Evolutionary conservation across 2,888 invertebrate species (phyloP).

Genomic region (Coleophora flavipennella): DNA sequence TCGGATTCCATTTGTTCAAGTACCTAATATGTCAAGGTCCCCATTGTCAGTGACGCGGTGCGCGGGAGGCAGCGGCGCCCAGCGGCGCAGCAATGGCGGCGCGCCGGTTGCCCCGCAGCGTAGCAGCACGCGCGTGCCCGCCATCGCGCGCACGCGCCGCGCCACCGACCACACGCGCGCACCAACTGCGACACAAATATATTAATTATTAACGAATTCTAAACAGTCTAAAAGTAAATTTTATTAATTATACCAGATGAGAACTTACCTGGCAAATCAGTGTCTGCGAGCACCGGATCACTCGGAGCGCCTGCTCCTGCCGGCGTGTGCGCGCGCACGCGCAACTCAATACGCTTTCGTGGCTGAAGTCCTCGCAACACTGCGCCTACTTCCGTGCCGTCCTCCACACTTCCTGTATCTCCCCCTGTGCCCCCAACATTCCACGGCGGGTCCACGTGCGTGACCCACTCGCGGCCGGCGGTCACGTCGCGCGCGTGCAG

Average conservation of each 20-base stretch:
- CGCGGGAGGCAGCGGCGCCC: conserved; percentile 62
- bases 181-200: conserved; percentile 64
- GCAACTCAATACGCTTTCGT: conserved; percentile 84
- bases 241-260: no score
- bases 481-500: conserved; percentile 81
- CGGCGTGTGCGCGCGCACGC: conserved; percentile 79
- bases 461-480: conserved; percentile 50
- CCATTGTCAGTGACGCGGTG: conserved; percentile 64
- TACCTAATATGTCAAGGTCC: conserved; percentile 45
- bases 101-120: conserved; percentile 67
- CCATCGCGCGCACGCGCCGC: conserved; percentile 72
- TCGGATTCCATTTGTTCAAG: no score
- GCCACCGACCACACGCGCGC: conserved; percentile 87
- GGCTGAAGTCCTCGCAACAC: conserved; percentile 79
- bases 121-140: conserved; percentile 75
- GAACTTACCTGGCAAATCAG: not conserved
- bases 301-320: conserved; percentile 75
- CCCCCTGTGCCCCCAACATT: conserved; percentile 35
- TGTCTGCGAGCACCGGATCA: conserved; percentile 67
- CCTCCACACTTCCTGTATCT: conserved; percentile 54
- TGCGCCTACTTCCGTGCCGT: conserved; percentile 57
- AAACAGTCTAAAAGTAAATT: no score
- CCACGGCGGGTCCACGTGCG: conserved; percentile 34
- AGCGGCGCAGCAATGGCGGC: conserved; percentile 69
- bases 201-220: conserved; percentile 13